phyloP scores from a whole-genome alignment of 2,888 invertebrate genomes.

The Athalia rosae region DNA sequence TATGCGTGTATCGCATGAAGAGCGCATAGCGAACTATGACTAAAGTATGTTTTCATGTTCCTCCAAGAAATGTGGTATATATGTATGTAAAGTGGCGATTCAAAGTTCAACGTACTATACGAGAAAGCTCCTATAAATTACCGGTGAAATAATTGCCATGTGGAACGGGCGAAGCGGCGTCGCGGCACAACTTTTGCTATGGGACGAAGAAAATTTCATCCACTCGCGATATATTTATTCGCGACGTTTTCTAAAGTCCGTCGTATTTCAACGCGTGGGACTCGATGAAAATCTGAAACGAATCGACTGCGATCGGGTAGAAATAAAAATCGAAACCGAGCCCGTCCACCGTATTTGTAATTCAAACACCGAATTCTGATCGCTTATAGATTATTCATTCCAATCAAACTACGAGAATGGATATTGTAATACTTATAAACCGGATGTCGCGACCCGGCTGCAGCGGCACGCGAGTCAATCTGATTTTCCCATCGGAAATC shows the following conservation, averaged over 20 bases:
- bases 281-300: not conserved
- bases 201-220: not conserved
- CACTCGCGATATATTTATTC: no score
- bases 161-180: not conserved
- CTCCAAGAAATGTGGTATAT: not conserved
- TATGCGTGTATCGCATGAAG: not conserved
- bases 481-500: slow-evolving; percentile 40
- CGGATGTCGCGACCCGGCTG: slow-evolving; percentile 28
- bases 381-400: no score
- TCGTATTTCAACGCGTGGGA: not conserved
- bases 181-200: not conserved
- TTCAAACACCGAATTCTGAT: no score
- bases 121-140: slow-evolving; percentile 39
- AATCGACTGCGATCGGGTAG: no score
- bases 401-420: not conserved
- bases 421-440: not conserved
- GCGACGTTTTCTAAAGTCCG: no score
- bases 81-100: not conserved
- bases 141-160: slow-evolving; percentile 12
- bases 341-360: no score
- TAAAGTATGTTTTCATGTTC: slow-evolving; percentile 37
- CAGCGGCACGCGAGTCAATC: slow-evolving; percentile 25
- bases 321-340: no score
- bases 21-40: slow-evolving; percentile 4
- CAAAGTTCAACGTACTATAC: slow-evolving; percentile 13